A percentile compares a stretch with the other conserved stretches of the same genome.
These are phyloP conservation scores for Brachypodius melanocephalos DNA, from an alignment of 2,113 vertebrate genomes.

Conservation along the genomic window DNA sequence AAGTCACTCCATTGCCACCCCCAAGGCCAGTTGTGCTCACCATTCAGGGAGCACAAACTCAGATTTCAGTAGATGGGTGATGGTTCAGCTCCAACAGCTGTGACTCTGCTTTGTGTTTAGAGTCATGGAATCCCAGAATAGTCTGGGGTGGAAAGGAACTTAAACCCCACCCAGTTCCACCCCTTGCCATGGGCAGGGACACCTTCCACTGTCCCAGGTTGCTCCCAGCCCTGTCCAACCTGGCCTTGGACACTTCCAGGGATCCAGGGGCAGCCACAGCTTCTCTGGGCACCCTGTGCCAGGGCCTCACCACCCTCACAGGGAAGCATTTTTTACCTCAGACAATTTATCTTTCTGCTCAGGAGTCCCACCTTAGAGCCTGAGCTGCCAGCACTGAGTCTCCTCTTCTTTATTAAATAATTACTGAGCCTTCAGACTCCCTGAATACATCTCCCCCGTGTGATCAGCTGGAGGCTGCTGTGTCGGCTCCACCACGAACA, in stretches of 20 bases:
- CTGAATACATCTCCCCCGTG: neutral
- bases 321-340: neutral
- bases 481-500: neutral
- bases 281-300: neutral
- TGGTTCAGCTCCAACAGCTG: neutral
- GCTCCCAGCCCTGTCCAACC: fast-evolving
- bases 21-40: neutral
- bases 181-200: neutral
- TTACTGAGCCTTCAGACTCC: neutral
- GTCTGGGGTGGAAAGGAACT: no score
- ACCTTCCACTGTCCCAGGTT: fast-evolving
- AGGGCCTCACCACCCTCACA: neutral
- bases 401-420: neutral
- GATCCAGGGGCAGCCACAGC: neutral
- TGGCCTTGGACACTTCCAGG: neutral
- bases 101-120: neutral
- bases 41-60: neutral
- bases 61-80: neutral
- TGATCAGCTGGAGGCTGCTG: neutral
- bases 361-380: neutral
- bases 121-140: neutral
- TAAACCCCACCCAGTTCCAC: fast-evolving
- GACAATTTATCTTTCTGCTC: neutral
- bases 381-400: neutral
- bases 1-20: neutral